Percentiles rank a stretch among this genome's conserved stretches.
phyloP scores from a whole-genome alignment of 2,888 invertebrate species.

The Chalcosyrphus nemorum region DNA sequence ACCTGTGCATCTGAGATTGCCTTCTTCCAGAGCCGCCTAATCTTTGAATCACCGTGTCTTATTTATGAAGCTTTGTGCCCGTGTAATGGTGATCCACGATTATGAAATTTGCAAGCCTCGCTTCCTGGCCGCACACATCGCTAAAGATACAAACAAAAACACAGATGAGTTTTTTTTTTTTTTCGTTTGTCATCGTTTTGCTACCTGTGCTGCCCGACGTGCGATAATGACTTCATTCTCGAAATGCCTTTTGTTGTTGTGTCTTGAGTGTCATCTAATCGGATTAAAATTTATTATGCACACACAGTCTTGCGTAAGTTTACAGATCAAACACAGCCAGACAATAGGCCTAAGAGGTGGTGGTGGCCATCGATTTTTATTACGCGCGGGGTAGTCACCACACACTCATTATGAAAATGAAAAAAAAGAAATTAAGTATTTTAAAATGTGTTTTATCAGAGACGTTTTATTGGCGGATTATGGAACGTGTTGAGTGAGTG shows the following conservation, averaged over 20 bases:
- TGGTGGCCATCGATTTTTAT: slow-evolving; percentile 48
- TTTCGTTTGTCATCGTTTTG: slow-evolving; percentile 47
- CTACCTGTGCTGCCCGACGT: slow-evolving; percentile 4
- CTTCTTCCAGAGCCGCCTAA: slow-evolving; percentile 49
- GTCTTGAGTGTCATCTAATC: slow-evolving; percentile 71
- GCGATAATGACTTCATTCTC: slow-evolving; percentile 70
- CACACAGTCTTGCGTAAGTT: slow-evolving; percentile 54
- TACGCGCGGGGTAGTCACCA: slow-evolving; percentile 8
- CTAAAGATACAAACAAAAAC: not conserved
- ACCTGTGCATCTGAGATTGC: slow-evolving; percentile 34
- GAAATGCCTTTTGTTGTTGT: slow-evolving; percentile 45
- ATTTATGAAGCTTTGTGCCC: slow-evolving; percentile 69
- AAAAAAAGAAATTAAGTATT: slow-evolving; percentile 3
- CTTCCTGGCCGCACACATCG: slow-evolving; percentile 68
- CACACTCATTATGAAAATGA: not conserved
- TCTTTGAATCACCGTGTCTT: slow-evolving; percentile 61
- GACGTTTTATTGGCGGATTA: slow-evolving; percentile 65
- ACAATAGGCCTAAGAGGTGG: slow-evolving; percentile 24
- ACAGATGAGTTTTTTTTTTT: not conserved
- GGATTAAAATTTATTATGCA: slow-evolving; percentile 66
- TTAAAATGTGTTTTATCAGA: slow-evolving; percentile 32
- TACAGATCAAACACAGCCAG: slow-evolving; percentile 30
- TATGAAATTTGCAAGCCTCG: slow-evolving; percentile 57
- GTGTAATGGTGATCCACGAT: slow-evolving; percentile 64
- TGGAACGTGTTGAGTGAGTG: slow-evolving; percentile 58